Base-by-base conservation (phyloP, 2,888 invertebrate species). In the Orchesellides sinensis region DNA sequence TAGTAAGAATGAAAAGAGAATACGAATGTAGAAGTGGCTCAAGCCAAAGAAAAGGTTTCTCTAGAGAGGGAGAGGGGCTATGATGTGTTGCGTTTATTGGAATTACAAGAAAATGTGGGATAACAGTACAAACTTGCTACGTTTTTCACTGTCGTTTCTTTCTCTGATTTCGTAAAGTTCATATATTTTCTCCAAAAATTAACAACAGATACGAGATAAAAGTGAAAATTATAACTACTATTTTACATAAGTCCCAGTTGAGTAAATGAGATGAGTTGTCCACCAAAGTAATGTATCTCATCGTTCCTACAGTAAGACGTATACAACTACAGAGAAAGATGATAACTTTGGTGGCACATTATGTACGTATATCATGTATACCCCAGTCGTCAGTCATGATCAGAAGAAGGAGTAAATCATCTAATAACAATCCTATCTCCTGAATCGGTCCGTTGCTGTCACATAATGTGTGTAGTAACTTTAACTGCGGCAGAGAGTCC, bases 351-450 rank as follows among this genome's bases (percentile, higher is more conserved):
- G 14, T n/a, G n/a, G n/a, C n/a, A n/a, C n/a, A n/a, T n/a, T 6
- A 32, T 32, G 32, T 40, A 40, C 40, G 40, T 40, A 40, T 40
- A 10, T n/a, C 40, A 40, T 40, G 47, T 73, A 49, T 65, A 19
- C 68, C 45, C n/a, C 66, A 52, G 49, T 69, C 49, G 69, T 78
- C 69, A 78, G 59, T 69, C 78, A 69, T 40, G 49, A 12, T 52
- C 49, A 45, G 56, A 32, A 40, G 54, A 35, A 61, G 49, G 49
- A 78, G 78, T 78, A 78, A 78, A 68, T 78, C 69, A 61, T 61
- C n/a, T n/a, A n/a, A 78, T 47, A 47, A 59, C 32, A 45, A 68
- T 49, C 35, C 47, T 61, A 68, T 78, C 69, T 61, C 54, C 61
- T 32, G 32, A 78, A 69, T 69, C 69, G 54, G 59, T 49, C 32